These are phyloP conservation scores for Lepus townsendii DNA, from an alignment of 2,797 vertebrate genomes.

Conservation along the genomic window DNA sequence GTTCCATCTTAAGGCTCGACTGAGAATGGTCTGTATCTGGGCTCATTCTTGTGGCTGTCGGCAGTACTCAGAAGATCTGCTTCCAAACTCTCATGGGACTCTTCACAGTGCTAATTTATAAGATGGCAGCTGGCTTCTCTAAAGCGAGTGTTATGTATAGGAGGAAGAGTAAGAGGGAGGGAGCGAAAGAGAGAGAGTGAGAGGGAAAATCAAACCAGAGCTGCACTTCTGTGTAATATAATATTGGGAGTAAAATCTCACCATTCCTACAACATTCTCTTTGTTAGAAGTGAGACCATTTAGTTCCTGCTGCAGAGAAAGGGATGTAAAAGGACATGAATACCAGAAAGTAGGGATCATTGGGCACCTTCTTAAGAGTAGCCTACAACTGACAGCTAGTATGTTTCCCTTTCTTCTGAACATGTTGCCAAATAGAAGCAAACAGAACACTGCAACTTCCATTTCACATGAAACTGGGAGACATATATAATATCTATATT, in stretches of 20 bases:
- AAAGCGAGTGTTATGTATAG: neutral
- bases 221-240: neutral
- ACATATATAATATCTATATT: neutral
- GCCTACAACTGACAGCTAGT: neutral
- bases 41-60: neutral
- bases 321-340: neutral
- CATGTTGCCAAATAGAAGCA: neutral
- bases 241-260: neutral
- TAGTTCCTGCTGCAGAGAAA: neutral
- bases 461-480: neutral
- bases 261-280: neutral
- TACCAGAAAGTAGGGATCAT: neutral
- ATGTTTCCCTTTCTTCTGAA: neutral
- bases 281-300: neutral
- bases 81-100: neutral
- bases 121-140: neutral
- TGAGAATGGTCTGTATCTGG: neutral
- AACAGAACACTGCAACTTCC: neutral
- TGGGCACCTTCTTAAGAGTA: neutral
- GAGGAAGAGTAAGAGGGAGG: neutral
- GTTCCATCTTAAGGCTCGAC: neutral
- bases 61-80: neutral
- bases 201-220: neutral
- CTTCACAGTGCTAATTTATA: neutral
- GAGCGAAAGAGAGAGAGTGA: neutral